Percentiles rank a stretch among this genome's conserved stretches.
Evolutionary conservation across 2,113 vertebrate genomes (phyloP).

Genomic region (Pelecanoides urinatrix): DNA sequence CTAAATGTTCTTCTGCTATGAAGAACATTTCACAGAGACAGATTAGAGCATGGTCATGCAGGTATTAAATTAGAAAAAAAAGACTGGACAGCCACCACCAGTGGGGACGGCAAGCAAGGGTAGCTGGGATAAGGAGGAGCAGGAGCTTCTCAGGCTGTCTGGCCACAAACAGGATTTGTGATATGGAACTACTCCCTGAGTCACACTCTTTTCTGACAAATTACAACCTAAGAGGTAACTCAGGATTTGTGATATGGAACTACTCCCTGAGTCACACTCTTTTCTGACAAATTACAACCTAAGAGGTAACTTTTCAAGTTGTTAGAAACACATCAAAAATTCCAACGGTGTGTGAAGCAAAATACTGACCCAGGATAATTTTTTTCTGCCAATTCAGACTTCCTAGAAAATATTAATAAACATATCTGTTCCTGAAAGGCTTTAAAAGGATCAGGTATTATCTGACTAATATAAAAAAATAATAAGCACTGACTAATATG

Average conservation of each 20-base stretch:
- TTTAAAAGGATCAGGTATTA: neutral
- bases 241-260: neutral
- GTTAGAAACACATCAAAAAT: neutral
- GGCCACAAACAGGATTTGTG: neutral
- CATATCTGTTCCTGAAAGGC: neutral
- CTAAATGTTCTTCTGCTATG: neutral
- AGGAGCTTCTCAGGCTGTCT: neutral
- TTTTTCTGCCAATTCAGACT: neutral
- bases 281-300: neutral
- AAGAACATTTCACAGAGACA: neutral
- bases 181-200: neutral
- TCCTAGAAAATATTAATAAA: neutral
- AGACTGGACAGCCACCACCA: neutral
- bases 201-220: neutral
- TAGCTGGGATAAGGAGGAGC: neutral
- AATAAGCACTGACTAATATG: neutral
- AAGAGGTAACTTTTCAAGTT: neutral
- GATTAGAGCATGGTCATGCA: neutral
- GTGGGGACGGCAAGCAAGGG: neutral
- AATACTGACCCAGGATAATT: neutral
- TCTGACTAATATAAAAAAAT: neutral
- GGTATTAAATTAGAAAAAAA: neutral
- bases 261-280: neutral
- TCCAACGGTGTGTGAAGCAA: neutral
- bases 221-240: neutral